Percentiles rank a stretch among this genome's conserved stretches.
phyloP scores from a whole-genome alignment of 2,113 vertebrate species.

The Anoura caudifer region DNA sequence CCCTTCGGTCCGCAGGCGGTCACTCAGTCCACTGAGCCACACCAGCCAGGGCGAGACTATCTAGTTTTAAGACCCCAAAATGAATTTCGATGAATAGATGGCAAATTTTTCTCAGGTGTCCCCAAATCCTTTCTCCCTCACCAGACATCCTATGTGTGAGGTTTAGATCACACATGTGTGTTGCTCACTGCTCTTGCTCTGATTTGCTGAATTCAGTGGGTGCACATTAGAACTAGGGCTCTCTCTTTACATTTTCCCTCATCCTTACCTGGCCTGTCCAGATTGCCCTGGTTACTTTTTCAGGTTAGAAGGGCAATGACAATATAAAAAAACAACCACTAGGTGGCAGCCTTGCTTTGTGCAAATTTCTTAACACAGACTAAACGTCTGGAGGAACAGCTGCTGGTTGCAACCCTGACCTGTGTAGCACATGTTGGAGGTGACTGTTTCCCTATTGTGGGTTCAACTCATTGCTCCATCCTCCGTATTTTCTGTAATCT shows the following conservation, averaged over 20 bases:
- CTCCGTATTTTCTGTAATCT: background rate
- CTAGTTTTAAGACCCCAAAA: background rate
- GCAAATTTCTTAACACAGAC: background rate
- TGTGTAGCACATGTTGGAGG: no score
- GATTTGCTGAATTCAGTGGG: background rate
- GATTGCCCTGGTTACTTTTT: background rate
- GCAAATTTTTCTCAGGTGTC: background rate
- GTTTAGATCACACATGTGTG: background rate
- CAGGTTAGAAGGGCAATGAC: background rate
- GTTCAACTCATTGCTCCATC: background rate
- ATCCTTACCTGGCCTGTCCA: background rate
- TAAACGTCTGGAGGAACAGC: background rate
- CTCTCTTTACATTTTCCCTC: background rate
- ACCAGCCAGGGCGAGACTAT: background rate
- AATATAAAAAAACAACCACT: slow-evolving; percentile 30
- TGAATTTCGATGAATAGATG: background rate
- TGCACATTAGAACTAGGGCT: background rate
- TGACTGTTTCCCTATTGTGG: background rate
- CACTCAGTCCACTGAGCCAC: no score
- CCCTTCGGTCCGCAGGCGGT: no score
- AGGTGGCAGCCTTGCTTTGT: slow-evolving; percentile 67
- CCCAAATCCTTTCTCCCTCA: background rate
- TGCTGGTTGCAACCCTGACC: background rate
- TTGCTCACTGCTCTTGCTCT: background rate
- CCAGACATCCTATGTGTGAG: background rate